Evolutionary conservation across 2,113 vertebrate genomes (phyloP).

Genomic region (Nematolebias whitei): DNA sequence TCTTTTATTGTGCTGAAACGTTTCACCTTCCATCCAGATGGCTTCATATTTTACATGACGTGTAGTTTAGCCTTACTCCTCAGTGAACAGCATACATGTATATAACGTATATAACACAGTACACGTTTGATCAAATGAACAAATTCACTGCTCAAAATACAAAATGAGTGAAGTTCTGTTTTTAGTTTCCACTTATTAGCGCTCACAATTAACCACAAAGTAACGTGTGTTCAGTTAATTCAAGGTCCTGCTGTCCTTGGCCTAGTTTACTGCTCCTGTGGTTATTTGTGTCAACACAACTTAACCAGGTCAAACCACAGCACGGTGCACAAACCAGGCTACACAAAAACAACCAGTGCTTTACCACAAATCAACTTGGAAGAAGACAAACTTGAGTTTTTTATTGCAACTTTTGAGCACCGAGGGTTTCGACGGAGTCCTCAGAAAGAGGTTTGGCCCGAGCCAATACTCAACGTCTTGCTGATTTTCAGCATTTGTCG

Average conservation of each 20-base stretch:
- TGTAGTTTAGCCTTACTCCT: too few relatives aligned
- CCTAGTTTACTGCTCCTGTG: conserved; percentile 48
- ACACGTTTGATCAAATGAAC: too few relatives aligned
- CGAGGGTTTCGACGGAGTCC: conserved; percentile 1
- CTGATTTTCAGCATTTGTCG: conserved; percentile 37
- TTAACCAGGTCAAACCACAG: conserved; percentile 48
- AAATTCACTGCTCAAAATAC: too few relatives aligned
- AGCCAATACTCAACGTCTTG: conserved; percentile 3
- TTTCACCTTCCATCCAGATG: too few relatives aligned
- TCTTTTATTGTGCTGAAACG: too few relatives aligned
- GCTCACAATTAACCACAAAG: background rate
- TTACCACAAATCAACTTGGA: too few relatives aligned
- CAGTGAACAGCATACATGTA: too few relatives aligned
- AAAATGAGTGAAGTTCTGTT: too few relatives aligned
- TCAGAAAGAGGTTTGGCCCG: conserved; percentile 3
- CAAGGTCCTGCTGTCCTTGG: conserved; percentile 61
- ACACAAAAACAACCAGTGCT: background rate
- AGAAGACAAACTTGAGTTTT: too few relatives aligned
- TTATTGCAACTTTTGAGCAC: conserved; percentile 5
- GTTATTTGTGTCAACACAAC: conserved; percentile 43
- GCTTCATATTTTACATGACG: too few relatives aligned
- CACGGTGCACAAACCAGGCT: background rate
- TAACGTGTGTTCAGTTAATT: conserved; percentile 32
- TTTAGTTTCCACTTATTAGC: too few relatives aligned
- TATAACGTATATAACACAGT: too few relatives aligned